Evolutionary conservation across 2,888 invertebrate species (phyloP).

Genomic region (Thymelicus lineola): DNA sequence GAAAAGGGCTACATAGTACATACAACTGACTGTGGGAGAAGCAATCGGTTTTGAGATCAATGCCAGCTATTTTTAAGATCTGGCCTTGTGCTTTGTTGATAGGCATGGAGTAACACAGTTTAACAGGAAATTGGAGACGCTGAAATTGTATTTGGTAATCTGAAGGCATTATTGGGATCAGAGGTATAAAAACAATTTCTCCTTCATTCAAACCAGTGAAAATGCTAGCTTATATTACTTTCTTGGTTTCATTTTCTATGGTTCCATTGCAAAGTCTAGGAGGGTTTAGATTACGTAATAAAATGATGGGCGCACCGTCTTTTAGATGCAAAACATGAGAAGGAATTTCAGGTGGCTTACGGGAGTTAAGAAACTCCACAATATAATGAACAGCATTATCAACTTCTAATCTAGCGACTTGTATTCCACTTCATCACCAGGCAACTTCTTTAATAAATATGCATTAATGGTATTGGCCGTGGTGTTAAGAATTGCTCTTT

Average conservation of each 20-base stretch:
- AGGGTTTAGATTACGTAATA: constrained; percentile 37
- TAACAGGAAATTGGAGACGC: too few relatives aligned
- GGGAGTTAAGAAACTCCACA: constrained; percentile 39
- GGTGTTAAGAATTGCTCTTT: neutral
- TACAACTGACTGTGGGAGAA: too few relatives aligned
- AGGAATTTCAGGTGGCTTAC: constrained; percentile 38
- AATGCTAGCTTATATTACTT: constrained; percentile 10
- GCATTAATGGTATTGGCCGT: neutral
- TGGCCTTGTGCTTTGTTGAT: too few relatives aligned
- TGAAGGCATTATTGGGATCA: too few relatives aligned
- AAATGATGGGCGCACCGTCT: constrained; percentile 36
- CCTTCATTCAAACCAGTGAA: too few relatives aligned
- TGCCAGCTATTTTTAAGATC: too few relatives aligned
- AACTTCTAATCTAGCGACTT: constrained; percentile 12
- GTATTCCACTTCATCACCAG: neutral
- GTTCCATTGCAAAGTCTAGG: constrained; percentile 41
- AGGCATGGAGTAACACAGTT: too few relatives aligned
- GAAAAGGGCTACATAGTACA: too few relatives aligned
- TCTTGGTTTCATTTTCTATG: constrained; percentile 3
- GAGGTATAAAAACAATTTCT: too few relatives aligned
- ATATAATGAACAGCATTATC: constrained; percentile 39
- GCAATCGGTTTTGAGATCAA: too few relatives aligned
- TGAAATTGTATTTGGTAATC: too few relatives aligned
- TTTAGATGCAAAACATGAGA: constrained; percentile 36
- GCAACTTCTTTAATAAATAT: neutral